These are phyloP conservation scores for Eudemis profundana DNA, from an alignment of 2,888 invertebrate genomes.

Conservation along the genomic window DNA sequence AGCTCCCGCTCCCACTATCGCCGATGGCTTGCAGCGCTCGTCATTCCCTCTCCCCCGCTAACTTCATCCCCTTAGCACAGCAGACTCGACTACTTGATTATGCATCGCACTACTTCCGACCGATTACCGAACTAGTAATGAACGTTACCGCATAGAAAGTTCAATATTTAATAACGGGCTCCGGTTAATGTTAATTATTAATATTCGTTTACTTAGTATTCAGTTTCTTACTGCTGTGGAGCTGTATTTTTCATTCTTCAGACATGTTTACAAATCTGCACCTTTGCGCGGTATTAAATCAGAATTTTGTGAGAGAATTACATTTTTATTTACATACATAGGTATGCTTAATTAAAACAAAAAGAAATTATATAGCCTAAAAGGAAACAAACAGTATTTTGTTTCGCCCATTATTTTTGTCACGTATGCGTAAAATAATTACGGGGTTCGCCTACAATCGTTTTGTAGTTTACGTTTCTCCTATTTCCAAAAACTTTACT, in stretches of 20 bases:
- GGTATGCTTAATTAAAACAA: no score
- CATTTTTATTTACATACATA: no score
- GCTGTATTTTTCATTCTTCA: not conserved
- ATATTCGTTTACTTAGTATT: slow-evolving; percentile 4
- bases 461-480: not conserved
- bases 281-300: no score
- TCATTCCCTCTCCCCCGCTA: slow-evolving; percentile 53
- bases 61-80: slow-evolving; percentile 42
- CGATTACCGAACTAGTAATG: slow-evolving; percentile 83
- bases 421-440: not conserved
- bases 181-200: slow-evolving; percentile 19
- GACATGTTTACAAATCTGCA: no score
- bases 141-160: slow-evolving; percentile 69
- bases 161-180: slow-evolving; percentile 55
- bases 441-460: not conserved
- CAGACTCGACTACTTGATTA: slow-evolving; percentile 79
- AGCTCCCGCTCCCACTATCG: slow-evolving; percentile 1
- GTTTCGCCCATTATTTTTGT: not conserved
- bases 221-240: not conserved
- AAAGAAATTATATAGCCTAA: no score
- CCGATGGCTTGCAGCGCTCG: slow-evolving; percentile 56
- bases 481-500: no score
- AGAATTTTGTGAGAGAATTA: no score
- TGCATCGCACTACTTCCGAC: slow-evolving; percentile 79
- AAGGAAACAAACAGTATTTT: no score